Evolutionary conservation across 1,140 invertebrate species (phyloP), one percentile per base, ranked within the genome.

Genomic region (Dreissena polymorpha): DNA sequence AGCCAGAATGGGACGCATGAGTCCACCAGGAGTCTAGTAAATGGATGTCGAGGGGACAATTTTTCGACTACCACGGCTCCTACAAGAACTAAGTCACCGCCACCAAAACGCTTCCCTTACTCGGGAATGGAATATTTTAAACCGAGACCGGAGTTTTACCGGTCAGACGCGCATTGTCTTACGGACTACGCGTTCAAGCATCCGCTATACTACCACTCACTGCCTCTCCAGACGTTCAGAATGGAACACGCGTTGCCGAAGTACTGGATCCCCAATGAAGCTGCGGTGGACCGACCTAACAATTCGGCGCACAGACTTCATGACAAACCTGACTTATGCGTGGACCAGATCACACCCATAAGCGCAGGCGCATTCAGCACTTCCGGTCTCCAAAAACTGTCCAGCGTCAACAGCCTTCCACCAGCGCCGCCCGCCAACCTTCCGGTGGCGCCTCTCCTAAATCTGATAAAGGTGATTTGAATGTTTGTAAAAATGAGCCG

Each of bases 341-440:
- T 60, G 57, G 57, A 60, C 16, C 57, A 60, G 12, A 3, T 60
- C 16, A 2, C 2, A 60, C 57, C 3, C 21, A 60, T 10, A 57
- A 14, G 14, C 27, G 81, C 39, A 72, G 74, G 39, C 21, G 72
- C 81, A 6, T 65, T 83, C 13, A 51, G 73, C 0, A 76, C 81
- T 10, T 83, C 81, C 21, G 29, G 23, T 13, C 29, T 83, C 21
- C 81, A 76, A 39, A 83, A 83, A n/a, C 65, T 69, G 21, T 21
- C 65, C 23, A 18, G 21, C 39, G 39, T 39, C 68, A 10, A 12
- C 49, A 12, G 16, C 23, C 39, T 39, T 60, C 71, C 39, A 21
- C 71, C 21, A n/a, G 67, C 49, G 39, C 2, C 51, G 55, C 71
- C 74, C 21, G 0, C 53, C 23, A 76, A 83, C 3, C 50, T 75